Conservation (phyloP, 2,113 vertebrate species). For the Grus americana region DNA sequence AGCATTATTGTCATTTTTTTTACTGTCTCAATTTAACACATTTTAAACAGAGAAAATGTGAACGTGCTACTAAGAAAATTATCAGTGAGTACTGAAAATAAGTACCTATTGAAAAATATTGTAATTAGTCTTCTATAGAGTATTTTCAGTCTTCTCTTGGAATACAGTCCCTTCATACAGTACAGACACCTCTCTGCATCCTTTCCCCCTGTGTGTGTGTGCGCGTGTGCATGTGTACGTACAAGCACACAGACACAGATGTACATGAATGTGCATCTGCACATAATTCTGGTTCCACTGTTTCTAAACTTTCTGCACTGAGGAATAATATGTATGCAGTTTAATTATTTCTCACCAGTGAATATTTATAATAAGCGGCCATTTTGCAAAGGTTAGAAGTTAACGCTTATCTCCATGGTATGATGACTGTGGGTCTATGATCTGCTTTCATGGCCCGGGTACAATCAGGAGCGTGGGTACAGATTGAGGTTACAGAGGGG, state of each 20-base stretch:
- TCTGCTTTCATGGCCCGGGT: not conserved
- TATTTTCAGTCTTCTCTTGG: not conserved
- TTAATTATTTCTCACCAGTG: not conserved
- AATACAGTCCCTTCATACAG: not conserved
- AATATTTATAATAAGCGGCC: not conserved
- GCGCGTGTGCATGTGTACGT: too few relatives aligned
- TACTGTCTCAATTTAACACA: not conserved
- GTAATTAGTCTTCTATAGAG: not conserved
- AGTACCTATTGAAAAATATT: not conserved
- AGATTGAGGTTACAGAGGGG: not conserved
- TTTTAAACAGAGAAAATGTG: not conserved
- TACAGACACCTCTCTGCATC: not conserved
- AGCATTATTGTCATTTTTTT: not conserved
- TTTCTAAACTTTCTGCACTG: not conserved
- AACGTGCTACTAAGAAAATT: not conserved
- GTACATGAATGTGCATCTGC: not conserved
- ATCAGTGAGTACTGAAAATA: not conserved
- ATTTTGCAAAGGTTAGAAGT: not conserved
- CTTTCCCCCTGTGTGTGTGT: not conserved
- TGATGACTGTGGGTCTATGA: not conserved
- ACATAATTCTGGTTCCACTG: not conserved
- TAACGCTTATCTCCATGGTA: not conserved
- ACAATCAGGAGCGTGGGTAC: not conserved
- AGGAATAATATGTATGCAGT: not conserved
- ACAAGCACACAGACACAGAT: fast-evolving